Conservation (phyloP, 2,888 invertebrate genomes). For the Leucozona laternaria region DNA sequence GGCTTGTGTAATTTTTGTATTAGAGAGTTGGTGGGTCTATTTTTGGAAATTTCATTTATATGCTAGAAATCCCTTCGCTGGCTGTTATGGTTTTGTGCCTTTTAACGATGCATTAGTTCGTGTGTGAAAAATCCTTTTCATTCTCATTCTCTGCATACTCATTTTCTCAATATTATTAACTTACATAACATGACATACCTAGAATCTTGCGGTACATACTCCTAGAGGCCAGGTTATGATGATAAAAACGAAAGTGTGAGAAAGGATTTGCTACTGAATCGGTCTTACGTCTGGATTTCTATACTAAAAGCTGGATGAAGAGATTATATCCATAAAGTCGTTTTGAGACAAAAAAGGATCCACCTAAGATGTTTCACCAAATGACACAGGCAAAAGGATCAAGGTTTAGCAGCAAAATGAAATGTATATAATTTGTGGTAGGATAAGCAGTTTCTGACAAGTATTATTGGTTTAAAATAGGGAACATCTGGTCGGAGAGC, state of each 20-base stretch:
- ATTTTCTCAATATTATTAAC: neutral
- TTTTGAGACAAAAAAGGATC: neutral
- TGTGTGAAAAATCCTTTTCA: neutral
- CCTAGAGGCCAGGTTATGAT: neutral
- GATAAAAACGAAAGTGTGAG: neutral
- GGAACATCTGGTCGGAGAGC: neutral
- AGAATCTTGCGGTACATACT: no score
- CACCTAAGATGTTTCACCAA: neutral
- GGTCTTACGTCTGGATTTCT: neutral
- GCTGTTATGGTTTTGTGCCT: neutral
- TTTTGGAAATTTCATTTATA: neutral
- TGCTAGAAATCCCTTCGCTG: neutral
- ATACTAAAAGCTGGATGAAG: neutral
- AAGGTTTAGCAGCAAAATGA: neutral
- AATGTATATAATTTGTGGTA: neutral
- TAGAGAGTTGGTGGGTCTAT: neutral
- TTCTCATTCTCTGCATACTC: neutral
- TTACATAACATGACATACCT: no score
- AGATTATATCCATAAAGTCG: slow-evolving; percentile 12
- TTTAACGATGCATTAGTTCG: neutral
- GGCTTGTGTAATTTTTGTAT: neutral
- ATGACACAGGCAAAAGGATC: slow-evolving; percentile 1
- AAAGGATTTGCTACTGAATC: neutral
- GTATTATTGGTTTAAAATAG: neutral
- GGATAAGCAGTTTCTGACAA: slow-evolving; percentile 12